Percentiles rank a stretch among this genome's conserved stretches.
Evolutionary conservation across 2,888 invertebrate species (phyloP).

Genomic region (Tiliacea citrago): DNA sequence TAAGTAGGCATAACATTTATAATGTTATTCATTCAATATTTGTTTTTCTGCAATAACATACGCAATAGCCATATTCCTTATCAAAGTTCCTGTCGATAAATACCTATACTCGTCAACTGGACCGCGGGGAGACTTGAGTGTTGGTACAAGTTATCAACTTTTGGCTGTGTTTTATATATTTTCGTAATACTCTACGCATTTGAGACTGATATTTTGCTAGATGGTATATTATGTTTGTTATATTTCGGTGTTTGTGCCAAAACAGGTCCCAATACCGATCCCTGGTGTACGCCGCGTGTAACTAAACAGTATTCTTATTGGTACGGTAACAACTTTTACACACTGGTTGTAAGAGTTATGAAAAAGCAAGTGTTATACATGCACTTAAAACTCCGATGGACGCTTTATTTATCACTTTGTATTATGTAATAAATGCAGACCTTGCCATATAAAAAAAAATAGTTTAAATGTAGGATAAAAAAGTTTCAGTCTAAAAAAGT

Average conservation of each 20-base stretch:
- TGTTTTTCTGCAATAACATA: slow-evolving; percentile 55
- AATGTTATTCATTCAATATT: slow-evolving; percentile 58
- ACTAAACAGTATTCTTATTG: neutral
- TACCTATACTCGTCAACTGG: slow-evolving; percentile 56
- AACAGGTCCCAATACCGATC: neutral
- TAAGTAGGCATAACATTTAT: slow-evolving; percentile 51
- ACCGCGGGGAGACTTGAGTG: slow-evolving; percentile 40
- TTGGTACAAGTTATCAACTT: slow-evolving; percentile 48
- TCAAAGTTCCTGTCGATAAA: slow-evolving; percentile 62
- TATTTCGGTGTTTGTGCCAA: neutral
- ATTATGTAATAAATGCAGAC: neutral
- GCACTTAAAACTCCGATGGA: no score
- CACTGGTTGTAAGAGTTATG: neutral
- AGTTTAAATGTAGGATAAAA: neutral
- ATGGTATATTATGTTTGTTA: neutral
- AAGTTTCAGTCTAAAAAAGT: neutral
- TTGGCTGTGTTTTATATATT: neutral
- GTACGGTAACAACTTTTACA: neutral
- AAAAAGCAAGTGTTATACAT: neutral
- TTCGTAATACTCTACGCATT: neutral
- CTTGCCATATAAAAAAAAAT: neutral
- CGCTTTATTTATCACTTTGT: neutral
- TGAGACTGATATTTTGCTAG: neutral
- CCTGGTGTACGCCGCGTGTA: neutral
- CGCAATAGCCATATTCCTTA: slow-evolving; percentile 63